phyloP scores from a whole-genome alignment of 23 tunicate species.

The Styela clava region DNA sequence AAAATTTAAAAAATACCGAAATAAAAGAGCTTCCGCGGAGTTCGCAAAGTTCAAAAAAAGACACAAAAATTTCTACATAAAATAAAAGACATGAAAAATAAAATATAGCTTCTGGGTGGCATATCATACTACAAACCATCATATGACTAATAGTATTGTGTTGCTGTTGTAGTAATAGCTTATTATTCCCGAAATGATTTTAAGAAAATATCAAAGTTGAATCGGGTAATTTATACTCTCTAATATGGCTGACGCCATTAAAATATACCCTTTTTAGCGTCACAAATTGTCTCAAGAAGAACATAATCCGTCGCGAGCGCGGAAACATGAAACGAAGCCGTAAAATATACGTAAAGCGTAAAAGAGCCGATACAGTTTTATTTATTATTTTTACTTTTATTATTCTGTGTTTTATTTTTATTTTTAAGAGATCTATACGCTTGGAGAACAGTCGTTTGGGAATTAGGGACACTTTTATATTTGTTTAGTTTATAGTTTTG shows the following conservation, averaged over 20 bases:
- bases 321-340: not conserved
- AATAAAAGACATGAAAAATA: too few relatives aligned
- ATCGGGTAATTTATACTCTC: not conserved
- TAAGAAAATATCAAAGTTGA: too few relatives aligned
- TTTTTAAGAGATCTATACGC: not conserved
- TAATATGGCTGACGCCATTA: not conserved
- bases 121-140: not conserved
- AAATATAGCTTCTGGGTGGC: not conserved
- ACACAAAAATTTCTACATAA: too few relatives aligned
- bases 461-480: not conserved
- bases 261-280: not conserved
- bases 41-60: too few relatives aligned
- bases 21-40: too few relatives aligned
- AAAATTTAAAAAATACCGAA: too few relatives aligned
- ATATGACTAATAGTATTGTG: not conserved
- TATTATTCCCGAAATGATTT: not conserved
- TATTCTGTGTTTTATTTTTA: not conserved
- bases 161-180: not conserved
- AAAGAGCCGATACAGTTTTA: not conserved
- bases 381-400: not conserved
- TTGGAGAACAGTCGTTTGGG: not conserved
- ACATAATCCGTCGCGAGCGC: not conserved
- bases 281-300: not conserved
- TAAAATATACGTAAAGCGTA: not conserved
- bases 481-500: not conserved